A percentile compares a stretch with the other conserved stretches of the same genome.
These are phyloP conservation scores for Apteryx mantelli DNA, from an alignment of 2,113 vertebrate species.

Conservation along the genomic window DNA sequence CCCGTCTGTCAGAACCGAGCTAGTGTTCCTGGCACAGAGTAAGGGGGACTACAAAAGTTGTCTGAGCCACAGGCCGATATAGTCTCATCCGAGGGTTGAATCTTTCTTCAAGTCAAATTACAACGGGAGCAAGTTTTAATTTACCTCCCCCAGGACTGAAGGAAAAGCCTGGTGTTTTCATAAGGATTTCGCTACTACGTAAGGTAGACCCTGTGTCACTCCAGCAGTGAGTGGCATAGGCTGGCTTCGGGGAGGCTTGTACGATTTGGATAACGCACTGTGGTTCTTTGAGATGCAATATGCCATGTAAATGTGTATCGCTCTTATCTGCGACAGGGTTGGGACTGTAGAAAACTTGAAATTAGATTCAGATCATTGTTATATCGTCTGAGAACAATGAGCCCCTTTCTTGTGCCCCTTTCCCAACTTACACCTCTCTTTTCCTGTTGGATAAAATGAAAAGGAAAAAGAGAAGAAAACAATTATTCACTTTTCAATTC, in stretches of 20 bases:
- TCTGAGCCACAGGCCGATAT: not conserved
- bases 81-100: not conserved
- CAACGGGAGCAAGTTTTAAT: not conserved
- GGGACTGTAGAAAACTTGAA: not conserved
- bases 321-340: not conserved
- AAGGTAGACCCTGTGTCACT: not conserved
- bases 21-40: not conserved
- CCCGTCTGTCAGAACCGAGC: not conserved
- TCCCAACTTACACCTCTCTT: not conserved
- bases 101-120: not conserved
- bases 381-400: not conserved
- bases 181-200: not conserved
- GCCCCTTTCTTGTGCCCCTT: not conserved
- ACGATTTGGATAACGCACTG: rapidly evolving
- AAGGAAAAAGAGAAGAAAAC: not conserved
- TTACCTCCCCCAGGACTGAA: not conserved
- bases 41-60: not conserved
- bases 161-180: not conserved
- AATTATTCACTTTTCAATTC: slow-evolving; percentile 18
- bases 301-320: not conserved
- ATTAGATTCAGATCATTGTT: not conserved
- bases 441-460: not conserved
- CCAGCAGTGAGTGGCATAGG: too few relatives aligned
- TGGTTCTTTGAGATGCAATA: not conserved
- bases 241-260: not conserved